These are phyloP conservation scores for Drosophila setifemur DNA, from an alignment of 1,140 invertebrate genomes.

Conservation along the genomic window DNA sequence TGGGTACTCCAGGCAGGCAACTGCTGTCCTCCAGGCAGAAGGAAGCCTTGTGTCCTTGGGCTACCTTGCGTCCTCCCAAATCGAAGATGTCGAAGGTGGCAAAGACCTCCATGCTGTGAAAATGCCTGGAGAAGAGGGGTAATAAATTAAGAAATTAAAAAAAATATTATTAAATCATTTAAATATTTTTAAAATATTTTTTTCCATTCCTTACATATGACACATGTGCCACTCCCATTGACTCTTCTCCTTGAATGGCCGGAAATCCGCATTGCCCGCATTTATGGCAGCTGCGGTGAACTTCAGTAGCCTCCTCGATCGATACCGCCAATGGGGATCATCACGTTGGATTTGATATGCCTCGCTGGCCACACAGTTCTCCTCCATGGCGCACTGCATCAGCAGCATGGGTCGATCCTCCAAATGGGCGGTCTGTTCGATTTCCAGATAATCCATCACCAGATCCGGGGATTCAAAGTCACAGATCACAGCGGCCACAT, in stretches of 20 bases:
- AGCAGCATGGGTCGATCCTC: conserved; percentile 93
- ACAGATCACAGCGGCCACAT: conserved; percentile 91
- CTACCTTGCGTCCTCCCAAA: conserved; percentile 87
- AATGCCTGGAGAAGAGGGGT: conserved; percentile 92
- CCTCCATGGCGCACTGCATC: conserved; percentile 97
- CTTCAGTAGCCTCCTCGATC: conserved; percentile 91
- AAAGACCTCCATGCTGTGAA: conserved; percentile 99
- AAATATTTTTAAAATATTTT: too few relatives aligned
- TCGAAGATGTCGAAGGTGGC: conserved; percentile 97
- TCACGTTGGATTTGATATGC: conserved; percentile 91
- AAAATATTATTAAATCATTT: too few relatives aligned
- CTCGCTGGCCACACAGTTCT: conserved; percentile 93
- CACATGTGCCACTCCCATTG: conserved; percentile 99
- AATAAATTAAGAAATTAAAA: too few relatives aligned
- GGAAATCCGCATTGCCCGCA: conserved; percentile 94
- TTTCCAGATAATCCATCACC: conserved; percentile 90
- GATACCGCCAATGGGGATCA: conserved; percentile 89
- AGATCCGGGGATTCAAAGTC: conserved; percentile 91
- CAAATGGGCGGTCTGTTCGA: conserved; percentile 91
- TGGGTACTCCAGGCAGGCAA: conserved; percentile 89
- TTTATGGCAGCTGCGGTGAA: conserved; percentile 96
- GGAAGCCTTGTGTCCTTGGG: conserved; percentile 98
- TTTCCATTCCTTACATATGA: conserved; percentile 90
- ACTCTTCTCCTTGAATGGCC: conserved; percentile 93
- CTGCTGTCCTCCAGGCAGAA: conserved; percentile 98